These are phyloP conservation scores for Orgyia antiqua DNA, from an alignment of 2,888 invertebrate genomes.

Conservation along the genomic window DNA sequence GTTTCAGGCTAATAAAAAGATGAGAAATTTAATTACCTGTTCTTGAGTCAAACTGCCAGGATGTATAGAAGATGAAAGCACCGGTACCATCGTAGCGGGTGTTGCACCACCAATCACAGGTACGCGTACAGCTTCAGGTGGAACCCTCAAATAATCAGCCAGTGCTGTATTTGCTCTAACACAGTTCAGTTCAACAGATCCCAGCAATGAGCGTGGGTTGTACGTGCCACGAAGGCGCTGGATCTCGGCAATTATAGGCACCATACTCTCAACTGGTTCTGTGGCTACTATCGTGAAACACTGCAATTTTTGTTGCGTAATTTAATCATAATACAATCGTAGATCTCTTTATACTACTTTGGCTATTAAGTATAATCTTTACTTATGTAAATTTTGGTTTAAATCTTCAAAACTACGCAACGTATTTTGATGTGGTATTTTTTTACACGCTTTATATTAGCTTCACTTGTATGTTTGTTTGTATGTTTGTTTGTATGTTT, in stretches of 20 bases:
- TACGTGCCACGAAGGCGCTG: slow-evolving; percentile 72
- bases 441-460: too few relatives aligned
- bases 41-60: slow-evolving; percentile 68
- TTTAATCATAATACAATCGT: not conserved
- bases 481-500: too few relatives aligned
- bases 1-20: too few relatives aligned
- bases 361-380: too few relatives aligned
- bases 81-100: slow-evolving; percentile 83
- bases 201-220: slow-evolving; percentile 70
- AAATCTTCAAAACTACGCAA: too few relatives aligned
- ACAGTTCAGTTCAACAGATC: slow-evolving; percentile 84
- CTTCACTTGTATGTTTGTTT: too few relatives aligned
- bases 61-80: slow-evolving; percentile 81
- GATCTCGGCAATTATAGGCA: slow-evolving; percentile 83
- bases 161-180: slow-evolving; percentile 84
- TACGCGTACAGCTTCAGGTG: slow-evolving; percentile 79
- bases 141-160: slow-evolving; percentile 79
- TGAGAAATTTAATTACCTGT: too few relatives aligned
- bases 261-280: slow-evolving; percentile 82
- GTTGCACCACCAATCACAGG: slow-evolving; percentile 85
- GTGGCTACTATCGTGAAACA: slow-evolving; percentile 64
- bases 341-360: too few relatives aligned
- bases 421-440: too few relatives aligned
- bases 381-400: too few relatives aligned
- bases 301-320: slow-evolving; percentile 34